phyloP scores from a whole-genome alignment of 2,888 invertebrate species.

The Leptopilina myrica region DNA sequence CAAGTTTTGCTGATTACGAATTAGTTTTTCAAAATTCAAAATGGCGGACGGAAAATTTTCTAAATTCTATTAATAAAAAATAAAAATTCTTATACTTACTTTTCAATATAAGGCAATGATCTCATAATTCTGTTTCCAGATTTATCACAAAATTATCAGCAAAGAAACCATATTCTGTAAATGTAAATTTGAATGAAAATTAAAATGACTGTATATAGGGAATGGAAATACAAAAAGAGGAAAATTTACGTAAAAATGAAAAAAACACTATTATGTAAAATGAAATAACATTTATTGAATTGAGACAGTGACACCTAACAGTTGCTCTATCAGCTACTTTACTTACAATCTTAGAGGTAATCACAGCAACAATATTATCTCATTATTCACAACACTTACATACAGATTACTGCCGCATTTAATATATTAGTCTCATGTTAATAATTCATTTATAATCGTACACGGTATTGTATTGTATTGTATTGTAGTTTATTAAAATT shows the following conservation, averaged over 20 bases:
- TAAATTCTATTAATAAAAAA: too few relatives aligned
- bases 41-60: too few relatives aligned
- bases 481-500: not conserved
- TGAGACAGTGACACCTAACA: conserved; percentile 76
- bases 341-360: conserved; percentile 77
- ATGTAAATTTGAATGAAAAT: too few relatives aligned
- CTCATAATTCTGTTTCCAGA: too few relatives aligned
- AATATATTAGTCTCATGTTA: conserved; percentile 73
- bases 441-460: conserved; percentile 73
- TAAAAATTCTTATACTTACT: too few relatives aligned
- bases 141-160: too few relatives aligned
- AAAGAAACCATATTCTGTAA: too few relatives aligned
- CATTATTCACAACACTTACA: conserved; percentile 77
- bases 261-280: conserved; percentile 72
- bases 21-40: too few relatives aligned
- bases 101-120: too few relatives aligned
- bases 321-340: conserved; percentile 73
- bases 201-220: too few relatives aligned
- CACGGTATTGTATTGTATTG: conserved; percentile 58
- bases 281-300: conserved; percentile 77
- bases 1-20: too few relatives aligned
- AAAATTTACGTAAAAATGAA: not conserved
- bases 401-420: conserved; percentile 75
- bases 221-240: too few relatives aligned
- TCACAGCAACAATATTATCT: conserved; percentile 78